These are phyloP conservation scores for Microctenopoma stevenorrisi DNA, from an alignment of 2,797 vertebrate genomes.

Conservation along the genomic window DNA sequence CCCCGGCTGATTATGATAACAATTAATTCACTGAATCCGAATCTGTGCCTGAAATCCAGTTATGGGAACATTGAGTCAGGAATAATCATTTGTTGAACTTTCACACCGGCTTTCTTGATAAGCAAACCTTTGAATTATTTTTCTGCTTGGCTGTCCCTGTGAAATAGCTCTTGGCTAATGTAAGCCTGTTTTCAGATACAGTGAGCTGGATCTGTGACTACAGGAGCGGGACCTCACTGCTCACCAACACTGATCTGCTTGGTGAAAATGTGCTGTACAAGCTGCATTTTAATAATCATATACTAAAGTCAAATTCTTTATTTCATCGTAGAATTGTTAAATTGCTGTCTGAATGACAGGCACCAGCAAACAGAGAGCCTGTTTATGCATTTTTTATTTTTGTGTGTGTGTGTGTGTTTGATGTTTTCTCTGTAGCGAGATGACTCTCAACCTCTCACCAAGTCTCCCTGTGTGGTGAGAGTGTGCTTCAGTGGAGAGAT, in stretches of 20 bases:
- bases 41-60: constrained; percentile 71
- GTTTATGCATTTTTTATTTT: constrained; percentile 17
- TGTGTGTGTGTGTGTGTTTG: not conserved
- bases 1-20: constrained; percentile 66
- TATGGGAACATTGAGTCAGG: constrained; percentile 81
- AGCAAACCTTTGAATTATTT: constrained; percentile 84
- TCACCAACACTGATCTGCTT: constrained; percentile 54
- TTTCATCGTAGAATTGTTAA: constrained; percentile 3
- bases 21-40: constrained; percentile 77
- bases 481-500: constrained; percentile 41
- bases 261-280: constrained; percentile 36
- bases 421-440: constrained; percentile 21
- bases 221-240: constrained; percentile 42
- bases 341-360: constrained; percentile 12
- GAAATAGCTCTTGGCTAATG: constrained; percentile 82
- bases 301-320: constrained; percentile 10
- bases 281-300: constrained; percentile 48
- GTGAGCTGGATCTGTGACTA: constrained; percentile 63
- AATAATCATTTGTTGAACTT: constrained; percentile 85
- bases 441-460: constrained; percentile 26
- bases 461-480: constrained; percentile 6
- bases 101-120: constrained; percentile 77
- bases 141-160: constrained; percentile 84
- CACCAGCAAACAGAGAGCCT: not conserved
- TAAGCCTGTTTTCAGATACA: constrained; percentile 80